A percentile compares a stretch with the other conserved stretches of the same genome.
phyloP scores from a whole-genome alignment of 2,113 vertebrate genomes.

The Sisor rabdophorus region DNA sequence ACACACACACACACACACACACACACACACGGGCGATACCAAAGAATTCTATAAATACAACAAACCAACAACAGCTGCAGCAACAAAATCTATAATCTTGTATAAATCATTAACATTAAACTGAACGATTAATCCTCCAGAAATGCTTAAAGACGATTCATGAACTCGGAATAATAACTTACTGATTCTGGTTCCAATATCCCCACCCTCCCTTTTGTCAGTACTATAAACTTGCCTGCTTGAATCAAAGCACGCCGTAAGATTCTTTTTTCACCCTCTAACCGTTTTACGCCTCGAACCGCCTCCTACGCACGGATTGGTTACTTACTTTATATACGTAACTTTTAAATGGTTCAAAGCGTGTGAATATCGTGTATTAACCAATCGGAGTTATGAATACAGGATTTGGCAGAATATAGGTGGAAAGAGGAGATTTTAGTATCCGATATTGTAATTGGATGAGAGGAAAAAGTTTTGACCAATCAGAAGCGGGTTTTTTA shows the following conservation, averaged over 20 bases:
- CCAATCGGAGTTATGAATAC: not conserved
- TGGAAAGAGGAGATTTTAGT: constrained; percentile 21
- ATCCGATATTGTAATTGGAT: constrained; percentile 57
- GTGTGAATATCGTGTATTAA: not conserved
- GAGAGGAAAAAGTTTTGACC: constrained; percentile 8
- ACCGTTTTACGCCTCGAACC: not conserved
- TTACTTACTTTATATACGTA: not conserved
- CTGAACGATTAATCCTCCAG: not conserved
- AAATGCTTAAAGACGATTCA: not conserved
- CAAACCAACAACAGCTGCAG: not conserved
- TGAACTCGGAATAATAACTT: constrained; percentile 6
- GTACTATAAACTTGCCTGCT: constrained; percentile 19
- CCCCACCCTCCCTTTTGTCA: not conserved
- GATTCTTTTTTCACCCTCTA: not conserved
- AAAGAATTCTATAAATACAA: not conserved
- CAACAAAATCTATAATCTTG: not conserved
- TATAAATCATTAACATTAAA: not conserved
- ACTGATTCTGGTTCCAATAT: not conserved
- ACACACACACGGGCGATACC: not conserved
- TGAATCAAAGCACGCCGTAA: constrained; percentile 10
- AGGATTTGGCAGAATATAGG: not conserved
- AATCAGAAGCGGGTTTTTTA: constrained; percentile 49
- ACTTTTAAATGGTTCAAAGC: not conserved
- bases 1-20: not conserved
- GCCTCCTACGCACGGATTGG: not conserved